These are phyloP conservation scores for Eupithecia abbreviata DNA, from an alignment of 2,888 invertebrate species.

Conservation along the genomic window DNA sequence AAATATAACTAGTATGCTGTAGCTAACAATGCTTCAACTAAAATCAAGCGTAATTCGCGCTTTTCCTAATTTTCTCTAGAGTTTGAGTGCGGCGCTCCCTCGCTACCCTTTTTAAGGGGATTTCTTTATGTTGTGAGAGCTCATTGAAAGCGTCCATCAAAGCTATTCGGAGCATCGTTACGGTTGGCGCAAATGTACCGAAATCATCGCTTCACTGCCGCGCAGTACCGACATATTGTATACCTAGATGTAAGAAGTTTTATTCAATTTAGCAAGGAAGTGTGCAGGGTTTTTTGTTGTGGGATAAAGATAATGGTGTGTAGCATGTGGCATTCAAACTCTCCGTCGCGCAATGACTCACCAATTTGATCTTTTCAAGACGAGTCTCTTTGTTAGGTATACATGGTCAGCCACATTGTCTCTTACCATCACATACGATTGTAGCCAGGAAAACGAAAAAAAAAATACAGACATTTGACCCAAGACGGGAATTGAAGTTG, in stretches of 20 bases:
- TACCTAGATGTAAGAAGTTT: constrained; percentile 68
- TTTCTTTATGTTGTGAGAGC: constrained; percentile 85
- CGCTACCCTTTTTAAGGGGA: constrained; percentile 84
- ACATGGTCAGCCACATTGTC: background rate
- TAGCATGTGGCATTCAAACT: background rate
- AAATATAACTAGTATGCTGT: background rate
- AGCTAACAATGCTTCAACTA: background rate
- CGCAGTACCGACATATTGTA: constrained; percentile 77
- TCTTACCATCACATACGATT: background rate
- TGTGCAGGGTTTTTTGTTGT: constrained; percentile 18
- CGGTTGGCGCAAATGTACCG: constrained; percentile 85
- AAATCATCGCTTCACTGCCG: constrained; percentile 82
- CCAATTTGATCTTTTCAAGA: background rate
- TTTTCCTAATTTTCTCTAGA: constrained; percentile 55
- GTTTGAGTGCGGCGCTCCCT: constrained; percentile 60
- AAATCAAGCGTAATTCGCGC: constrained; percentile 42
- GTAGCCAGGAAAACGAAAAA: too few relatives aligned
- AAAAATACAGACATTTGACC: too few relatives aligned
- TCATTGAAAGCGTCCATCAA: constrained; percentile 87
- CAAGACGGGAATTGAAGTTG: too few relatives aligned
- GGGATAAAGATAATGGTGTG: background rate
- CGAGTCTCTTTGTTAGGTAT: background rate
- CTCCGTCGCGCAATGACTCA: too few relatives aligned
- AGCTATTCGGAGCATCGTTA: constrained; percentile 86
- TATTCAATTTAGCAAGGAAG: constrained; percentile 66